These are phyloP conservation scores for Idaea biselata DNA, from an alignment of 2,888 invertebrate genomes.

Conservation along the genomic window DNA sequence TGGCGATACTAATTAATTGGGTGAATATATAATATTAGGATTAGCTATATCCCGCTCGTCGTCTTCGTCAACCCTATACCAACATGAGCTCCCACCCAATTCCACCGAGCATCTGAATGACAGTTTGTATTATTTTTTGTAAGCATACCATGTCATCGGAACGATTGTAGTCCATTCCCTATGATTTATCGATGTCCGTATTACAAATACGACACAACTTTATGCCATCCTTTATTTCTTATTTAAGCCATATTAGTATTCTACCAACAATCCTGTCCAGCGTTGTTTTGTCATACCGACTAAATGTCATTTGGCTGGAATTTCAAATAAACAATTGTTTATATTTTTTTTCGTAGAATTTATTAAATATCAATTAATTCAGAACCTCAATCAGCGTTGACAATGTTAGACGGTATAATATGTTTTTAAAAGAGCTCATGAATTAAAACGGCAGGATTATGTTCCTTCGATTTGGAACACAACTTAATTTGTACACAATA, in stretches of 20 bases:
- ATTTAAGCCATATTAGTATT: constrained; percentile 80
- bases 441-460: constrained; percentile 64
- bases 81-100: constrained; percentile 71
- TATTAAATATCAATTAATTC: constrained; percentile 71
- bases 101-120: constrained; percentile 75
- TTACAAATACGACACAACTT: constrained; percentile 80
- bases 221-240: constrained; percentile 79
- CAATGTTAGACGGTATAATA: constrained; percentile 53
- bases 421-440: constrained; percentile 57
- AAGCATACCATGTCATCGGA: constrained; percentile 77
- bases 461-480: constrained; percentile 54
- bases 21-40: background rate
- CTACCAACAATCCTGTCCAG: constrained; percentile 74
- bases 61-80: constrained; percentile 47
- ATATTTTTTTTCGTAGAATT: constrained; percentile 48
- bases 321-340: constrained; percentile 76
- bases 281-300: constrained; percentile 78
- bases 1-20: no score
- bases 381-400: constrained; percentile 63
- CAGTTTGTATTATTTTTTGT: constrained; percentile 78
- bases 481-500: constrained; percentile 71
- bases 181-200: constrained; percentile 80
- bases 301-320: constrained; percentile 80
- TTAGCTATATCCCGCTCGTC: background rate
- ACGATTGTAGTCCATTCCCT: constrained; percentile 78